phyloP scores from a whole-genome alignment of 2,797 vertebrate species.

The Pogoniulus pusillus region DNA sequence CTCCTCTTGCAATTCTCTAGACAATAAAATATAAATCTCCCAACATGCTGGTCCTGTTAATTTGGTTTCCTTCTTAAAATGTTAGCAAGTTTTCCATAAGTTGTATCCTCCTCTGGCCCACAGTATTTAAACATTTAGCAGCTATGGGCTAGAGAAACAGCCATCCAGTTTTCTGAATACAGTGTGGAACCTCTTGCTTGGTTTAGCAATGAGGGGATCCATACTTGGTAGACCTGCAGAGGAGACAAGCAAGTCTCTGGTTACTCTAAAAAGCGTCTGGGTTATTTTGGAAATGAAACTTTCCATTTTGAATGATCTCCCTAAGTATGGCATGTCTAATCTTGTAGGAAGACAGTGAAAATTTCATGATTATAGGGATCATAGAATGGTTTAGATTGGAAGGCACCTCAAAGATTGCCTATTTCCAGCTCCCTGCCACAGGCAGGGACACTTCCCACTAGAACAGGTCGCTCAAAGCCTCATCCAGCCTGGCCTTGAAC shows the following conservation, averaged over 20 bases:
- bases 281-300: background rate
- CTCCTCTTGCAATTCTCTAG: background rate
- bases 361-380: background rate
- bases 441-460: too few relatives aligned
- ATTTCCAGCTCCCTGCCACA: too few relatives aligned
- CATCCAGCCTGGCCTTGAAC: too few relatives aligned
- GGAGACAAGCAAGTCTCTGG: background rate
- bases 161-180: background rate
- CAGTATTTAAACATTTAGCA: background rate
- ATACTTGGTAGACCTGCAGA: background rate
- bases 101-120: background rate
- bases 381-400: too few relatives aligned
- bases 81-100: background rate
- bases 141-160: background rate
- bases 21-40: background rate
- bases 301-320: background rate
- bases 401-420: too few relatives aligned
- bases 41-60: background rate
- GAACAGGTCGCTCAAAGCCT: too few relatives aligned
- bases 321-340: background rate
- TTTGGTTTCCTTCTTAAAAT: background rate
- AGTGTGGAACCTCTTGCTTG: background rate
- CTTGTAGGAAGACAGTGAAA: background rate
- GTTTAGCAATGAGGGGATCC: background rate
- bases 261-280: background rate